Conservation (phyloP, 2,888 invertebrate species). For the Craniophora ligustri region DNA sequence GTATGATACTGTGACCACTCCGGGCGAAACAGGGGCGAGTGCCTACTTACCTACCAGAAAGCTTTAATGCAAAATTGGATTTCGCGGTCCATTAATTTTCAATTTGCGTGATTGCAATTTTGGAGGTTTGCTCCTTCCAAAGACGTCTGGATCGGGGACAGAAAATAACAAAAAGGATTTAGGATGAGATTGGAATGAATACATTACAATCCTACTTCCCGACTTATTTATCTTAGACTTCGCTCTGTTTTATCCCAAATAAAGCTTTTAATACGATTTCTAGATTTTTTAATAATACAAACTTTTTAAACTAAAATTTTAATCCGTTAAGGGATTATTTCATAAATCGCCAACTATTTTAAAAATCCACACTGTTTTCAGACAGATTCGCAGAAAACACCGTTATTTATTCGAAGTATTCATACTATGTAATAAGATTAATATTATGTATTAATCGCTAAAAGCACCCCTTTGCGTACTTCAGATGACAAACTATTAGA, state of each 20-base stretch:
- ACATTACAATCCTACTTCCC: slow-evolving; percentile 65
- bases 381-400: slow-evolving; percentile 1
- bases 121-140: slow-evolving; percentile 84
- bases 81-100: slow-evolving; percentile 88
- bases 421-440: slow-evolving; percentile 28
- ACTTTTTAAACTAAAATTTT: slow-evolving; percentile 5
- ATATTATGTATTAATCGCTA: slow-evolving; percentile 37
- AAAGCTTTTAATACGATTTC: slow-evolving; percentile 23
- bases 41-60: slow-evolving; percentile 76
- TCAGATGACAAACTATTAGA: slow-evolving; percentile 26
- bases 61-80: slow-evolving; percentile 87
- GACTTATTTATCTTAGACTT: slow-evolving; percentile 48
- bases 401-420: slow-evolving; percentile 27
- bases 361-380: slow-evolving; percentile 7
- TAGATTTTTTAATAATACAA: slow-evolving; percentile 12
- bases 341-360: slow-evolving; percentile 2
- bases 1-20: slow-evolving; percentile 56
- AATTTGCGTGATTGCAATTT: slow-evolving; percentile 88
- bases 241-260: slow-evolving; percentile 23
- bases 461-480: slow-evolving; percentile 25
- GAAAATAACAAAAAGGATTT: slow-evolving; percentile 82
- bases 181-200: slow-evolving; percentile 78
- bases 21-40: slow-evolving; percentile 63
- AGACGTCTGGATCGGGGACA: slow-evolving; percentile 79
- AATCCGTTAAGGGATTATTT: not conserved